Conservation (phyloP, 2,888 invertebrate genomes). For the Cerceris rybyensis region DNA sequence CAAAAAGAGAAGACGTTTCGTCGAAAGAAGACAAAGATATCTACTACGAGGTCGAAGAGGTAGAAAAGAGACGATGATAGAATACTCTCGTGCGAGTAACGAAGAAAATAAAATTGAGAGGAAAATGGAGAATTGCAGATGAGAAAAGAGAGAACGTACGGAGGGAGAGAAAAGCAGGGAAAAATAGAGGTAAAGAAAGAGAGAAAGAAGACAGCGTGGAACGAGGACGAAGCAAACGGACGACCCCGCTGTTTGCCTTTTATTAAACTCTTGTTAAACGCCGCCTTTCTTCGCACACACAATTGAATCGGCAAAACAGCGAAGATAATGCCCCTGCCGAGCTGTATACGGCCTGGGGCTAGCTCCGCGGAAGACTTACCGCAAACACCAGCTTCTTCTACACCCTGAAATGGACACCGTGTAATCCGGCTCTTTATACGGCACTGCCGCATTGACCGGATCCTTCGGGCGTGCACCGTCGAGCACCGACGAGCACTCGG, state of each 20-base stretch:
- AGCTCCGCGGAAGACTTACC: constrained; percentile 58
- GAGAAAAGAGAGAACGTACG: background rate
- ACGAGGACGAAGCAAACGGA: constrained; percentile 32
- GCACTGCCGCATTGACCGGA: constrained; percentile 52
- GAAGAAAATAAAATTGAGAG: too few relatives aligned
- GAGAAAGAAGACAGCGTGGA: constrained; percentile 32
- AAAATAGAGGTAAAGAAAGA: constrained; percentile 10
- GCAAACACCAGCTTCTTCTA: constrained; percentile 68
- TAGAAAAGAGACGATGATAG: too few relatives aligned
- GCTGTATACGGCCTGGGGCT: constrained; percentile 31
- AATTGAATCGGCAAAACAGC: constrained; percentile 82
- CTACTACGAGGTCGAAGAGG: too few relatives aligned
- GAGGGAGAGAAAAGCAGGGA: constrained; percentile 3
- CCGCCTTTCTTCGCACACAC: constrained; percentile 80
- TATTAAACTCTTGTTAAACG: constrained; percentile 82
- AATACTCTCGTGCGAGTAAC: too few relatives aligned
- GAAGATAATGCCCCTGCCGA: constrained; percentile 75
- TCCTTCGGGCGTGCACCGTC: constrained; percentile 29
- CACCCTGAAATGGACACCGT: constrained; percentile 79
- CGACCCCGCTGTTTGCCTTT: constrained; percentile 79
- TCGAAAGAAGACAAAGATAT: background rate
- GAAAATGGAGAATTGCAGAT: too few relatives aligned
- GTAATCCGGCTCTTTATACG: constrained; percentile 78
- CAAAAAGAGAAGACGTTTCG: background rate
- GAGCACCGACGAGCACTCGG: constrained; percentile 9